Conservation (phyloP, 2,113 vertebrate species). For the Nipponia nippon region DNA sequence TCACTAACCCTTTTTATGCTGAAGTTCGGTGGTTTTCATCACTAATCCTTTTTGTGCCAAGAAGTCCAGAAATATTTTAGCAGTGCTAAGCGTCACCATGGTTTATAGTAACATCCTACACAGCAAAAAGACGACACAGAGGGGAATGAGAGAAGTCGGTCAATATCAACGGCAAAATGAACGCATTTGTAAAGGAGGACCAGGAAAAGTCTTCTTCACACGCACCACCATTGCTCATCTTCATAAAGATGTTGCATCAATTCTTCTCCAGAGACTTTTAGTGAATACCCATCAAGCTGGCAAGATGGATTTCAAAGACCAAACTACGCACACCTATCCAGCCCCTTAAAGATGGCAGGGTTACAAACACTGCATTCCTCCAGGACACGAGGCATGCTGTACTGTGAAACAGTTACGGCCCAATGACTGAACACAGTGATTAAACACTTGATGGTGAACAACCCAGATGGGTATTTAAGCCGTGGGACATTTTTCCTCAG, state of each 20-base stretch:
- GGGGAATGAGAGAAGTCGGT: background rate
- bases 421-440: background rate
- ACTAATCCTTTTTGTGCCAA: background rate
- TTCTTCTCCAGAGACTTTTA: background rate
- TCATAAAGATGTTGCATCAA: background rate
- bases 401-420: background rate
- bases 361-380: background rate
- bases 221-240: rapidly evolving
- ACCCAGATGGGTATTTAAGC: background rate
- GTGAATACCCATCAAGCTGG: background rate
- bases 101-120: background rate
- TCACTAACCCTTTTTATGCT: background rate
- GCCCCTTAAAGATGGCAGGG: background rate
- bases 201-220: background rate
- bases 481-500: background rate
- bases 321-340: background rate
- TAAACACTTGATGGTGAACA: background rate
- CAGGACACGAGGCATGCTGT: background rate
- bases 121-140: background rate
- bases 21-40: background rate
- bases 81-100: background rate
- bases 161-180: background rate
- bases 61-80: background rate
- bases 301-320: background rate
- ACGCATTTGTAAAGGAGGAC: background rate